A percentile compares a stretch with the other conserved stretches of the same genome.
These are phyloP conservation scores for Nyleta sp. DNA, from an alignment of 2,888 invertebrate genomes.

Conservation along the genomic window DNA sequence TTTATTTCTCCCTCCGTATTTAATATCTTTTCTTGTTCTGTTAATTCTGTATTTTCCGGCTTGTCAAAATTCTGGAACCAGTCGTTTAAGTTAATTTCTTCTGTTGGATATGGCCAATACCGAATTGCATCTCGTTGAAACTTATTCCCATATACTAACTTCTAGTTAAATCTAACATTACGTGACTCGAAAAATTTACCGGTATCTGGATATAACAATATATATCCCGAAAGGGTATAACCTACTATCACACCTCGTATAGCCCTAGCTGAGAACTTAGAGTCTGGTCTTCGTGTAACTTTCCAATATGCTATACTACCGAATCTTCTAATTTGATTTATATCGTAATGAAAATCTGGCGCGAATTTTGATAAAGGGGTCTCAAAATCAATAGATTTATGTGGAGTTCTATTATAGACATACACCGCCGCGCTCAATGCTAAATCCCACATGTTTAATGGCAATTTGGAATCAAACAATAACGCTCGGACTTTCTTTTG, in stretches of 20 bases:
- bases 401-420: conserved; percentile 65
- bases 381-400: conserved; percentile 51
- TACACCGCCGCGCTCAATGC: conserved; percentile 63
- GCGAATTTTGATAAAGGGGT: conserved; percentile 53
- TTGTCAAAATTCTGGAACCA: conserved; percentile 23
- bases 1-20: background rate
- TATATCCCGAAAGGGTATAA: conserved; percentile 53
- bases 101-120: conserved; percentile 33
- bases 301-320: conserved; percentile 59
- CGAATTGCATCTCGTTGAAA: conserved; percentile 44
- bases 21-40: background rate
- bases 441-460: conserved; percentile 63
- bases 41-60: conserved; percentile 4
- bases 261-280: conserved; percentile 56
- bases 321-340: conserved; percentile 56
- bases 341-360: conserved; percentile 42
- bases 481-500: conserved; percentile 45
- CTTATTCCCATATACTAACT: conserved; percentile 65
- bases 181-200: conserved; percentile 64
- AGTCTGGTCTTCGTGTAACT: conserved; percentile 49
- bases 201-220: conserved; percentile 59
- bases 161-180: conserved; percentile 68
- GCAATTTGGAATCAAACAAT: conserved; percentile 55
- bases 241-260: conserved; percentile 56
- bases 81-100: conserved; percentile 40